Percentiles rank a stretch among this genome's conserved stretches.
Evolutionary conservation across 1,140 invertebrate genomes (phyloP).

Genomic region (Cyclargus thomasi): DNA sequence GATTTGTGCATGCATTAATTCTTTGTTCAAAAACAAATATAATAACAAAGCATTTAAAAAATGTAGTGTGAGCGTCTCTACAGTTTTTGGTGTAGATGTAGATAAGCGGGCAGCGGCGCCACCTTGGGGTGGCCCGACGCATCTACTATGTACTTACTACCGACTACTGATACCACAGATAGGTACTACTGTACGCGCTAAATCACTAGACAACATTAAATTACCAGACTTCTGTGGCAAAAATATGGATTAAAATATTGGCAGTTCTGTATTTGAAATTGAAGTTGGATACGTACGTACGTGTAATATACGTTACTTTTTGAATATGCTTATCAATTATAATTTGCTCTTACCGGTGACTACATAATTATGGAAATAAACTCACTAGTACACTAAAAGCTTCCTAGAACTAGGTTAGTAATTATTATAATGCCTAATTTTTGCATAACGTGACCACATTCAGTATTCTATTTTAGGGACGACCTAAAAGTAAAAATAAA

Average conservation of each 20-base stretch:
- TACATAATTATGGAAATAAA: background rate
- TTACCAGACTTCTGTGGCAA: background rate
- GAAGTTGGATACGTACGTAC: no score
- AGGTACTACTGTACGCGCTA: background rate
- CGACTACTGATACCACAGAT: background rate
- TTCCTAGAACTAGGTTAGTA: background rate
- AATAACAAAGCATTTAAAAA: background rate
- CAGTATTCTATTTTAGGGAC: background rate
- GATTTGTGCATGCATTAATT: no score
- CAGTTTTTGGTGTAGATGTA: constrained; percentile 24
- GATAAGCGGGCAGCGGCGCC: constrained; percentile 31
- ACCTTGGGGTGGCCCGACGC: constrained; percentile 34
- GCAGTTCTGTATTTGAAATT: no score
- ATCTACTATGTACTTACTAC: background rate
- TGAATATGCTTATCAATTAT: background rate
- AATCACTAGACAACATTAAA: background rate
- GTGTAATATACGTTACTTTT: no score
- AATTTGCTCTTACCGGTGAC: background rate
- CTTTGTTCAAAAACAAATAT: background rate
- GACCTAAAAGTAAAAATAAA: background rate
- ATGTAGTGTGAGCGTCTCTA: constrained; percentile 17
- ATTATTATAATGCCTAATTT: background rate
- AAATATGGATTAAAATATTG: no score
- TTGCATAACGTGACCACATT: background rate
- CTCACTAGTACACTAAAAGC: background rate